Evolutionary conservation across 2,113 vertebrate genomes (phyloP), one percentile per base, ranked within the genome.

Genomic region (Numida meleagris): DNA sequence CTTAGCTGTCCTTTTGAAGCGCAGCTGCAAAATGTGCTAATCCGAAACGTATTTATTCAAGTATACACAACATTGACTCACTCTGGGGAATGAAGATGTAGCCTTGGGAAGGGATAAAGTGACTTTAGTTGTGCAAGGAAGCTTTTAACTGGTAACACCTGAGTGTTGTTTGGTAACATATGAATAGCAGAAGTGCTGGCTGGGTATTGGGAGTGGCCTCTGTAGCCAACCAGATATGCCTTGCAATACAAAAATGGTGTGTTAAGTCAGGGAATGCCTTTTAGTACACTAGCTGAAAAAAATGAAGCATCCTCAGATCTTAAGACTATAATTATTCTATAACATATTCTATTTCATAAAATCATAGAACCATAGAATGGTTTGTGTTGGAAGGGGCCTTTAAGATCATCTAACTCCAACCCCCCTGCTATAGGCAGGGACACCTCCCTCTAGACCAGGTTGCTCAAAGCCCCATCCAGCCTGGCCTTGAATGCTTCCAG

Each of bases 151-250:
- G 23, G 27, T 6, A 23, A 7, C 13, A 27, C 3, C 15, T 0
- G 1, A 23, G 34, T 3, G 27, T 20, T 19, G 2, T 38, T 33
- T 4, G 3, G 27, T 27, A 36, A 3, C 4, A 9, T 15, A 2
- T 3, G n/a, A 55, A 53, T 0, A 55, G 53, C n/a, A 14, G 19
- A 15, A 68, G 34, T 4, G 72, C 58, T 2, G 3, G 5, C 7
- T 65, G 43, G 14, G 2, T 27, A 31, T 4, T 0, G 5, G 9
- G 25, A 81, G 48, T 15, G 31, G 15, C 40, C 63, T 24, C 12
- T 6, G 5, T 19, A 27, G 33, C 4, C n/a, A 10, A 6, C 1
- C 0, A 14, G 4, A 36, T 24, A 20, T 2, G 16, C 40, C 57
- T 24, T 19, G 34, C 48, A 50, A 4, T 2, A 21, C 2, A 19